Base-by-base conservation (phyloP, 2,797 vertebrate species). In the Paratrypauchen microcephalus region DNA sequence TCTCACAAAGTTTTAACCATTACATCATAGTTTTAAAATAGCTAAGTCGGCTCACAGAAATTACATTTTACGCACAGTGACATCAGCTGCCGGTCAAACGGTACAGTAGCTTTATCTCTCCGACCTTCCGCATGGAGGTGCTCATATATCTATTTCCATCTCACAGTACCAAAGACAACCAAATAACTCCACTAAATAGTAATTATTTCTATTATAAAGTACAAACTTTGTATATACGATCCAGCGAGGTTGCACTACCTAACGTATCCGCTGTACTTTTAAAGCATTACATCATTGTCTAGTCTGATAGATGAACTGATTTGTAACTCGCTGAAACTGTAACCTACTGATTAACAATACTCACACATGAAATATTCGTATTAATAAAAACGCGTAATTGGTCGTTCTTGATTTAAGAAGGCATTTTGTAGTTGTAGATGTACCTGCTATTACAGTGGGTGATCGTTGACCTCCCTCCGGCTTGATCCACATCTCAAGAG, bases 391-490 rank as follows among this genome's bases (percentile, higher is more conserved):
- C 65, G 30, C 12, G 23, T 28, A 65, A 56, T 15, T 1, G 12
- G 55, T 7, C 26, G n/a, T 18, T 24, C n/a, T 63, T 47, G n/a
- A 3, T 24, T 24, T 18, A 24, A 47, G 5, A 63, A 47, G 6
- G 30, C 61, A 28, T 45, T 45, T 63, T 55, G 69, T 74, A 61
- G 76, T 77, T 62, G 54, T 52, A 92, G 21, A 70, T 77, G 56
- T 96, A 99, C 97, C 97, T 95, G 96, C 94, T 76, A 99, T 96
- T 82, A 99, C 95, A 52, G 97, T 96, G 73, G 96, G 97, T 24
- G 97, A 96, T 87, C 93, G 94, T 89, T 99, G 97, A 83, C 97
- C 97, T 82, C 97, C 97, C 90, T 99, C 97, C 60, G 97, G 95
- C 87, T 95, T 95, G 84, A 99, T 94, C 97, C 97, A 98, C 93